These are phyloP conservation scores for Vimba vimba DNA, from an alignment of 2,113 vertebrate species.

Conservation along the genomic window DNA sequence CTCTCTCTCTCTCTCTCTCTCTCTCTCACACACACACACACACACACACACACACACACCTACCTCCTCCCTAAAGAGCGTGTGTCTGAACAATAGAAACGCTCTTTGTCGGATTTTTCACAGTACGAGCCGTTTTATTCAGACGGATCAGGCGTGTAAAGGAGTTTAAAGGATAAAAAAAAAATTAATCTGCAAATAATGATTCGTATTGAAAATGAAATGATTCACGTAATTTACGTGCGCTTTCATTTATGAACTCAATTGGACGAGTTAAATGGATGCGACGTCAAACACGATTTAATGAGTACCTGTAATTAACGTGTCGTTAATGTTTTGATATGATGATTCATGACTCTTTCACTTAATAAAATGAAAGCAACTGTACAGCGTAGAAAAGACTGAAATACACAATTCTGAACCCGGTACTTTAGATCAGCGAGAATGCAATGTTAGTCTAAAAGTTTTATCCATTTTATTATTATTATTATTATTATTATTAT, in stretches of 20 bases:
- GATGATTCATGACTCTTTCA: not conserved
- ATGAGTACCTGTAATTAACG: not conserved
- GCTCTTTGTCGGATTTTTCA: not conserved
- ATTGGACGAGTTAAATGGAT: too few species aligned
- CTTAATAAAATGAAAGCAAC: not conserved
- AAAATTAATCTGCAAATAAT: not conserved
- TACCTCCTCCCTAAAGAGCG: not conserved
- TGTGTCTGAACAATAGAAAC: not conserved
- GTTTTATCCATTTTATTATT: too few species aligned
- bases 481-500: too few species aligned
- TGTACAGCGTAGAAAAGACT: not conserved
- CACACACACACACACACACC: not conserved
- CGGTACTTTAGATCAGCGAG: too few species aligned
- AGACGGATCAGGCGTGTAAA: not conserved
- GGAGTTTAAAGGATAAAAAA: not conserved
- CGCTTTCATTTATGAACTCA: too few species aligned
- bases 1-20: not conserved
- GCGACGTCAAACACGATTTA: not conserved
- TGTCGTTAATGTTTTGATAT: not conserved
- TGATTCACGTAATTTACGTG: not conserved
- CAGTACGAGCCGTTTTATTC: not conserved
- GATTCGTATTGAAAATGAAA: not conserved
- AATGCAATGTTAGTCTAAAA: too few species aligned
- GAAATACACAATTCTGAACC: too few species aligned
- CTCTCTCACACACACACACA: not conserved